These are phyloP conservation scores for Steinernema khuongi DNA, from an alignment of 1,140 invertebrate genomes.

Conservation along the genomic window DNA sequence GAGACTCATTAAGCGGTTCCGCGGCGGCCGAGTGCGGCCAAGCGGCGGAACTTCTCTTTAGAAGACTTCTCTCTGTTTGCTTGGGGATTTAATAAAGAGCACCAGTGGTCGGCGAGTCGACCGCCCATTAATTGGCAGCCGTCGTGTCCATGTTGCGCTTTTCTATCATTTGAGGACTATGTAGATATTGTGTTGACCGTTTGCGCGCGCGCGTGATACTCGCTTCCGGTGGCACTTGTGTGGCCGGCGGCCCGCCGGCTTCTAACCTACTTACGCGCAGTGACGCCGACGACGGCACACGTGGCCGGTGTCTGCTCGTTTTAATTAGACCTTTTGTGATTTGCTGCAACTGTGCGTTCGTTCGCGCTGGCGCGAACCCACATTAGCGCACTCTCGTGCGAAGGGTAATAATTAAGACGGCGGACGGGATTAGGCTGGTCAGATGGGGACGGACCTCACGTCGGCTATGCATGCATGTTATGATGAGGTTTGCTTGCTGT, in stretches of 20 bases:
- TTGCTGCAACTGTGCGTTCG: background rate
- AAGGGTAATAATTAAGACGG: constrained; percentile 7
- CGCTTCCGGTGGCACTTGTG: background rate
- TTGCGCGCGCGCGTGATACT: background rate
- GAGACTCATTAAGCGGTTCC: no score
- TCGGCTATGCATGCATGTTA: background rate
- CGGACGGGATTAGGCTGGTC: background rate
- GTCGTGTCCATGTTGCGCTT: constrained; percentile 5
- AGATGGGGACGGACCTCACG: background rate
- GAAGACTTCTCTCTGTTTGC: background rate
- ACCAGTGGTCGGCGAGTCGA: background rate
- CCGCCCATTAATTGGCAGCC: background rate
- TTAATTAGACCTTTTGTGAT: no score
- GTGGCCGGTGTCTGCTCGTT: no score
- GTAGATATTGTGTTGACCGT: background rate
- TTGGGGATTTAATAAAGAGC: constrained; percentile 10
- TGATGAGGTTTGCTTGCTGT: background rate
- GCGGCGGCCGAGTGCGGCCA: background rate
- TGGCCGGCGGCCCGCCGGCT: background rate
- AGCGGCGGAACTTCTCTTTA: background rate
- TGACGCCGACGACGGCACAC: no score
- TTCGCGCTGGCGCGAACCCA: no score
- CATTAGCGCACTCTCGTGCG: background rate
- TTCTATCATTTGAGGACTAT: background rate
- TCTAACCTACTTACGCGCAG: background rate